Evolutionary conservation across 2,797 vertebrate genomes (phyloP).

Genomic region (Centropyge bicolor): DNA sequence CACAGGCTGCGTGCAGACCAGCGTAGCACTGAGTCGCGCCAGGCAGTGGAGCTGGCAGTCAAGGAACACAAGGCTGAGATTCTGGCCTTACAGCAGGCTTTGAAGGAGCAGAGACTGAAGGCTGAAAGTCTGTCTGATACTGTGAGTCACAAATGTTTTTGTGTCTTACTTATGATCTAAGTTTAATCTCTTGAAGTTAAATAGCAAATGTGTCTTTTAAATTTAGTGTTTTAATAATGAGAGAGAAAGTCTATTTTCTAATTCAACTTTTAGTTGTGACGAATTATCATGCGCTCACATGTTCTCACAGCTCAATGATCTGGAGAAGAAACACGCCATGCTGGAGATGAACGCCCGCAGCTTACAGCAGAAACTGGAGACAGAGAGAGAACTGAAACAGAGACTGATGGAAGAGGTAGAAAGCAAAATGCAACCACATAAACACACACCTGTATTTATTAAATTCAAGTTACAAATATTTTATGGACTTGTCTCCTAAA

Average conservation of each 20-base stretch:
- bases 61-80: slow-evolving; percentile 99
- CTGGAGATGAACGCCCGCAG: slow-evolving; percentile 98
- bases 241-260: background rate
- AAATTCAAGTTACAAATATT: background rate
- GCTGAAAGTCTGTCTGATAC: slow-evolving; percentile 98
- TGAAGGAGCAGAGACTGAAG: slow-evolving; percentile 98
- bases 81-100: slow-evolving; percentile 94
- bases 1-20: slow-evolving; percentile 94
- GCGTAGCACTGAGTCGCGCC: slow-evolving; percentile 96
- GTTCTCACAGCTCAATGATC: slow-evolving; percentile 90
- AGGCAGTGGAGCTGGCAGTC: slow-evolving; percentile 97
- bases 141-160: slow-evolving; percentile 79
- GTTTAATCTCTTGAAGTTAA: background rate
- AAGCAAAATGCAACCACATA: slow-evolving; percentile 15
- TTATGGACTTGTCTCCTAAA: background rate
- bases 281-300: slow-evolving; percentile 26
- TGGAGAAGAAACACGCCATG: slow-evolving; percentile 99
- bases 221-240: slow-evolving; percentile 7
- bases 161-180: background rate
- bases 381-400: slow-evolving; percentile 96
- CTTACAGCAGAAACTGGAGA: slow-evolving; percentile 98
- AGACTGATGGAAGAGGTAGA: slow-evolving; percentile 97
- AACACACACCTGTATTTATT: slow-evolving; percentile 3
- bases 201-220: background rate
- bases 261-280: slow-evolving; percentile 7